Evolutionary conservation across 2,113 vertebrate genomes (phyloP).

Genomic region (Morone chrysops): DNA sequence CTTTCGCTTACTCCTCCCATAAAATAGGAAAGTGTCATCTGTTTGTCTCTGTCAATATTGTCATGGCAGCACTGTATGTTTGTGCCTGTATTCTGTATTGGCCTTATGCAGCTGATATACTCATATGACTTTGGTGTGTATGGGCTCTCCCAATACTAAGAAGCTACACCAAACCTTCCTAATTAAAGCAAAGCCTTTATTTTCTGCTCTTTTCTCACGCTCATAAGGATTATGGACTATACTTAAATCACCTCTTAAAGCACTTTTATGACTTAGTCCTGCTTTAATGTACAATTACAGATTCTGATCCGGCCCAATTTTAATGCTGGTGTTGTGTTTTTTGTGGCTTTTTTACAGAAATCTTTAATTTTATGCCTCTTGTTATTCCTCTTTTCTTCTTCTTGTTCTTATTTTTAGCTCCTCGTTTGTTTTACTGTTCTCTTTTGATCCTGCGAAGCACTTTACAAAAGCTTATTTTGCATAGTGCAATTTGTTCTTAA

Average conservation of each 20-base stretch:
- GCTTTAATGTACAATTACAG: conserved; percentile 37
- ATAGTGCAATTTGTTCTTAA: background rate
- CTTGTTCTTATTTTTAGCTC: conserved; percentile 8
- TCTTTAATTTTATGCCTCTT: conserved; percentile 15
- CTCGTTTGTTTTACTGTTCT: background rate
- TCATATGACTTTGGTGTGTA: conserved; percentile 25
- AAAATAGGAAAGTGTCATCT: conserved; percentile 6
- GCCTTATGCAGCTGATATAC: conserved; percentile 9
- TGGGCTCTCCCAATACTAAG: conserved; percentile 12
- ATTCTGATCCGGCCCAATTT: conserved; percentile 28
- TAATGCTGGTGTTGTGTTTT: conserved; percentile 6
- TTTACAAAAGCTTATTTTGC: background rate
- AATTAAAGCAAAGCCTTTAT: conserved; percentile 58
- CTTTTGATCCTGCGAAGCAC: background rate
- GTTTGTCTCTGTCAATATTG: conserved; percentile 17
- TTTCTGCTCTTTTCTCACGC: conserved; percentile 43
- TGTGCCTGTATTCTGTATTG: background rate
- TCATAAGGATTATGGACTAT: conserved; percentile 44
- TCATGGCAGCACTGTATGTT: conserved; percentile 12
- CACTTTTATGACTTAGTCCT: conserved; percentile 36
- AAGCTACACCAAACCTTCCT: conserved; percentile 43
- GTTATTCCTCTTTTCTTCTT: conserved; percentile 4
- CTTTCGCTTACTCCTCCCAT: background rate
- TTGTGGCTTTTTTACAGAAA: conserved; percentile 4
- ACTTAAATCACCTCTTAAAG: conserved; percentile 58